These are phyloP conservation scores for Malurus elegans DNA, from an alignment of 2,113 vertebrate genomes.

Conservation along the genomic window DNA sequence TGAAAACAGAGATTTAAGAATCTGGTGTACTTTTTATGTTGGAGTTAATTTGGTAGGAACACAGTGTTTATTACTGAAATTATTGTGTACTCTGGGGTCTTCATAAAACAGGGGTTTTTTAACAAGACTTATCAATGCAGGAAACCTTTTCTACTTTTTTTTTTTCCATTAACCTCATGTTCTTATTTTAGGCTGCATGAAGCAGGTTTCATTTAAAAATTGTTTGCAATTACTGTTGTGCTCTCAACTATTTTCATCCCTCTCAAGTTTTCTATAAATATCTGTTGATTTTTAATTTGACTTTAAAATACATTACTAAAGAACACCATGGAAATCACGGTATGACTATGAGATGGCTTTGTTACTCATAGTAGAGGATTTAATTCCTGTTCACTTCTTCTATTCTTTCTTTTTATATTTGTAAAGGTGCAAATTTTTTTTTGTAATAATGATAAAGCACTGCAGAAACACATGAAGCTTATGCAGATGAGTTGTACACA, in stretches of 20 bases:
- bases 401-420: neutral
- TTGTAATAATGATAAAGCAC: neutral
- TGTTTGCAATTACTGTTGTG: neutral
- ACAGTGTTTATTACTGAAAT: neutral
- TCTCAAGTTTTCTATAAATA: neutral
- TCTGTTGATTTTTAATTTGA: neutral
- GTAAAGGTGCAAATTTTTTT: neutral
- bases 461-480: neutral
- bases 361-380: neutral
- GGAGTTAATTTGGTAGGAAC: neutral
- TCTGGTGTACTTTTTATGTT: fast-evolving
- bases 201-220: neutral
- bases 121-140: neutral
- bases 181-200: neutral
- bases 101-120: neutral
- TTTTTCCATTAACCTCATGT: neutral
- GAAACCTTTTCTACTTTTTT: neutral
- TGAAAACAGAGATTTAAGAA: neutral
- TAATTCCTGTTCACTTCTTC: neutral
- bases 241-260: neutral
- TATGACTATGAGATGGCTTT: neutral
- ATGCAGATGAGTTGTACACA: neutral
- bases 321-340: neutral
- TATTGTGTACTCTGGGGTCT: neutral
- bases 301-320: neutral